Evolutionary conservation across 2,797 vertebrate species (phyloP), one percentile per base, ranked within the genome.

Genomic region (Chrysocyon brachyurus): DNA sequence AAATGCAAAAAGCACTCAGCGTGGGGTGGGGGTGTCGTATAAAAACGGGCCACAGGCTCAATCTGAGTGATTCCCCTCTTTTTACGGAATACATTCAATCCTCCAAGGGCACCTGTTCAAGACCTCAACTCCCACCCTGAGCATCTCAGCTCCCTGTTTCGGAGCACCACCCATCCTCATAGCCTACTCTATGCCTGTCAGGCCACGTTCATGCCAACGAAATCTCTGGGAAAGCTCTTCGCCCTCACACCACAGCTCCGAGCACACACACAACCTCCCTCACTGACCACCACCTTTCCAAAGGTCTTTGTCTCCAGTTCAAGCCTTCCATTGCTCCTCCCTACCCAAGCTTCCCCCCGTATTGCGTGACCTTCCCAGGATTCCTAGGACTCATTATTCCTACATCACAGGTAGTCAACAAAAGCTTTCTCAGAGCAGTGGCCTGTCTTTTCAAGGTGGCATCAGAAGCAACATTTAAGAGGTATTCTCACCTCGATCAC

Each of bases 321-420:
- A 66, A 70, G 77, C 79, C 16, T 15, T 21, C 40, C 56, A 4
- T 2, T 5, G n/a, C 68, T 3, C 46, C 36, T 56, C 8, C 2
- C 2, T 26, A 11, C 5, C 12, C 57, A 11, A 15, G n/a, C 8
- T 6, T 12, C 68, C 57, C 46, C 54, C 3, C 2, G 3, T 1
- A 3, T 0, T 3, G 0, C 5, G 22, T 3, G 1, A 15, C 0
- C 28, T 0, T 9, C 88, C 56, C 14, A 57, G 16, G n/a, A 56
- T 8, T 15, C 46, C n/a, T 5, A 22, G 24, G 15, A 31, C 19
- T 31, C 24, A 14, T 3, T 22, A 19, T 2, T 10, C 64, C 54
- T 9, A 26, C 4, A 1, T 31, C 12, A 28, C 1, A 1, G 70
- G 1, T 7, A 22, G 12, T 61, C 36, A 31, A 31, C 9, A 1